A percentile compares a stretch with the other conserved stretches of the same genome.
Conservation (phyloP, 2,113 vertebrate species). For the Octodon degus region DNA sequence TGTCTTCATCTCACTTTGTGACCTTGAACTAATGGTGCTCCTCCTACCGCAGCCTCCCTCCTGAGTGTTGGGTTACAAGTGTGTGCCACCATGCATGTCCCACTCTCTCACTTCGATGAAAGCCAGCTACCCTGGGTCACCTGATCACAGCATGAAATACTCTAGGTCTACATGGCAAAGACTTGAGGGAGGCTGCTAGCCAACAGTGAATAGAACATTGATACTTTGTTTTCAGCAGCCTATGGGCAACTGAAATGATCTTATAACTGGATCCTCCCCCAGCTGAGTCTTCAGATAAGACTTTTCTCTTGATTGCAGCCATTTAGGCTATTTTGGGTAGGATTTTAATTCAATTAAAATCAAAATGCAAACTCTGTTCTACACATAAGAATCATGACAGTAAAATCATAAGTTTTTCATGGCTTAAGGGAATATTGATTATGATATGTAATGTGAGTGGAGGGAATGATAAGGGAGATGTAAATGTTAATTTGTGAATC, state of each 20-base stretch:
- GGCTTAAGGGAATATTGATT: neutral
- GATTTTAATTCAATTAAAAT: neutral
- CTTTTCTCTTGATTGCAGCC: neutral
- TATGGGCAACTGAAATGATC: neutral
- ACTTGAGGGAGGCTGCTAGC: neutral
- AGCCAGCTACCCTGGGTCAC: neutral
- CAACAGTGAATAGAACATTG: neutral
- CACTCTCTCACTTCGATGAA: neutral
- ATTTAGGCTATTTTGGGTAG: neutral
- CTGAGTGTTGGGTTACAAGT: neutral
- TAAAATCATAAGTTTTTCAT: neutral
- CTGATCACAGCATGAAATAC: neutral
- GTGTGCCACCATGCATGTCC: neutral
- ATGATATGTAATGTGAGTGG: neutral
- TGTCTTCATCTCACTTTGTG: neutral
- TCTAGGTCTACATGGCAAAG: neutral
- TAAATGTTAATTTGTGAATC: neutral
- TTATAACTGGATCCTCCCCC: neutral
- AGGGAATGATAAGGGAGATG: neutral
- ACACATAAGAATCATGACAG: neutral
- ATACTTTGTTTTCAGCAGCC: neutral
- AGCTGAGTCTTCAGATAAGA: neutral
- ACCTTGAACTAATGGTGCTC: neutral
- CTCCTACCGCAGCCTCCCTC: neutral
- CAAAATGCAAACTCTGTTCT: neutral